phyloP scores from a whole-genome alignment of 2,888 invertebrate species.

The Sinohyriopsis cumingii region DNA sequence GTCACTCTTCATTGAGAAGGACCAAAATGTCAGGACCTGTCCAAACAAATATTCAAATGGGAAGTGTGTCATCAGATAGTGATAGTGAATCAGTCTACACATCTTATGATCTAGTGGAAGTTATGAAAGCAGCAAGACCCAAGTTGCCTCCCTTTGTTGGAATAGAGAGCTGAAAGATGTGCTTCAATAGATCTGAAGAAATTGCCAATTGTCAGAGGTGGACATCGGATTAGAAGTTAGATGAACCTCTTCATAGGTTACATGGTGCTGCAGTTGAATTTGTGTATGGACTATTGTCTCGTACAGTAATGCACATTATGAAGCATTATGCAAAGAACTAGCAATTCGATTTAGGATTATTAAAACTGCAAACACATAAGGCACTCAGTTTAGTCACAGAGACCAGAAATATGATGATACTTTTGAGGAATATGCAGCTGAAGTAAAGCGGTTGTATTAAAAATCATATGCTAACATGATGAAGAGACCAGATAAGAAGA shows the following conservation, averaged over 20 bases:
- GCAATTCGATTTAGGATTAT: slow-evolving; percentile 13
- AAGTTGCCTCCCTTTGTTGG: slow-evolving; percentile 19
- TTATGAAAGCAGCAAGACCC: neutral
- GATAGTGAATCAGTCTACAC: too few species aligned
- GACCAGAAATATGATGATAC: slow-evolving; percentile 10
- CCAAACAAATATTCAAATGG: too few species aligned
- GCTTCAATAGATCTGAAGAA: slow-evolving; percentile 19
- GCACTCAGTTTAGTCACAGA: slow-evolving; percentile 14
- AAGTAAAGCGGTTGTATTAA: slow-evolving; percentile 18
- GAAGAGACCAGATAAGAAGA: slow-evolving; percentile 17
- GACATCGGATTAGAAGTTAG: slow-evolving; percentile 13
- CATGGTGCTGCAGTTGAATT: slow-evolving; percentile 16
- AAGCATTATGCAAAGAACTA: slow-evolving; percentile 14
- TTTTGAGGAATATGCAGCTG: slow-evolving; percentile 18
- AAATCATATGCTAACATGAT: slow-evolving; percentile 13
- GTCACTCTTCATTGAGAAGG: too few species aligned
- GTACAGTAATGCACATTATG: slow-evolving; percentile 3
- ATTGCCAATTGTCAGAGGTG: slow-evolving; percentile 11
- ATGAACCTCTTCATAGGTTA: slow-evolving; percentile 13
- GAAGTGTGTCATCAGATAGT: too few species aligned
- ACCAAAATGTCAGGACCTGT: too few species aligned
- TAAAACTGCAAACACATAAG: slow-evolving; percentile 14
- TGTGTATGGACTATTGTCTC: slow-evolving; percentile 9
- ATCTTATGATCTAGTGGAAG: too few species aligned
- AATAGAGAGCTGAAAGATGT: slow-evolving; percentile 23